These are phyloP conservation scores for Vollenhovia emeryi DNA, from an alignment of 1,140 invertebrate genomes.

Conservation along the genomic window DNA sequence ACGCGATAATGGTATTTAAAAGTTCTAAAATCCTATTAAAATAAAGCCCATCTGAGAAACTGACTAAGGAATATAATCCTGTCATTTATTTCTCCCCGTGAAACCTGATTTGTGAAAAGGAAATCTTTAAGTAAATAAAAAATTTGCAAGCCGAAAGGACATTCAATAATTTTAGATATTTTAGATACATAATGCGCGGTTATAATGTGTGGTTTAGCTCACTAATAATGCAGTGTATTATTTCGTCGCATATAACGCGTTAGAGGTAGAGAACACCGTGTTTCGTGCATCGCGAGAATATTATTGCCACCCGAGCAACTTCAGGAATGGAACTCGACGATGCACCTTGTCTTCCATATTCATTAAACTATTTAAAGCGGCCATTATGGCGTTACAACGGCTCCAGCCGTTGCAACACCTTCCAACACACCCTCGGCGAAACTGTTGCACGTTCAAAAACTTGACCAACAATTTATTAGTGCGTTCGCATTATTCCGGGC, in stretches of 20 bases:
- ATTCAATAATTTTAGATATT: not conserved
- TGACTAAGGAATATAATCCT: not conserved
- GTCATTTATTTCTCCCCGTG: not conserved
- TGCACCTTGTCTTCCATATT: conserved; percentile 31
- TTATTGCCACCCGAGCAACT: conserved; percentile 22
- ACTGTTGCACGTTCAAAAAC: conserved; percentile 22
- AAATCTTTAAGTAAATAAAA: not conserved
- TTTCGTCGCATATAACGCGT: not conserved
- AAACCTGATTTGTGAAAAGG: not conserved
- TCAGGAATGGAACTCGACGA: conserved; percentile 21
- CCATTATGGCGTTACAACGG: conserved; percentile 21
- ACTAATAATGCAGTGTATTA: not conserved
- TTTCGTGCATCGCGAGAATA: conserved; percentile 21
- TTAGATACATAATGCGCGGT: too few relatives aligned
- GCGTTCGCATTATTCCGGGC: not conserved
- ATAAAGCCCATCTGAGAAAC: not conserved
- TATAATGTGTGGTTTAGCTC: not conserved
- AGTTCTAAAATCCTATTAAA: conserved; percentile 6
- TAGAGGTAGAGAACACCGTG: not conserved
- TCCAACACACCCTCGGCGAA: not conserved
- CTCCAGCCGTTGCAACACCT: not conserved
- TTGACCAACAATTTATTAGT: conserved; percentile 30
- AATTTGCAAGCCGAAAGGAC: not conserved
- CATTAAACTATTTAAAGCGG: conserved; percentile 35
- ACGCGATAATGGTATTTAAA: not conserved